phyloP scores from a whole-genome alignment of 2,113 vertebrate genomes.

The Noturus placidus region DNA sequence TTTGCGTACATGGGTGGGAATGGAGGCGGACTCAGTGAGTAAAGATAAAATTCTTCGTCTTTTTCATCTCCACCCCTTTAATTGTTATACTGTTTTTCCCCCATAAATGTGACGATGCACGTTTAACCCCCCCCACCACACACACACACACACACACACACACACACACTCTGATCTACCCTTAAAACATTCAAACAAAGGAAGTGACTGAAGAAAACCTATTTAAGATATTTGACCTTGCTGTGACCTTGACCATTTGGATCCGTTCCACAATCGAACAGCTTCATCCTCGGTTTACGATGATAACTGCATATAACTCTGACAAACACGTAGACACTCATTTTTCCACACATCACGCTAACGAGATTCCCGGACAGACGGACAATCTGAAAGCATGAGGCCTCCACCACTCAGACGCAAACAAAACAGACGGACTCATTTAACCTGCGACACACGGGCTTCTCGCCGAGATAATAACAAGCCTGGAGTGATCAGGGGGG shows the following conservation, averaged over 20 bases:
- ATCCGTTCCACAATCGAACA: background rate
- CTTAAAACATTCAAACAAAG: no score
- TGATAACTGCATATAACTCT: background rate
- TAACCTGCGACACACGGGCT: background rate
- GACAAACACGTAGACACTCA: background rate
- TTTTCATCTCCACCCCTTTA: background rate
- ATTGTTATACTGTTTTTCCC: no score
- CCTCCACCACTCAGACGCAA: background rate
- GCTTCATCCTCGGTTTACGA: no score
- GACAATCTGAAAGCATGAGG: background rate
- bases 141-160: no score
- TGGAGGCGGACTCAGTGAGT: no score
- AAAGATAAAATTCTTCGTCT: no score
- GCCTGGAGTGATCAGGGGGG: no score
- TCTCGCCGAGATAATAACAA: background rate
- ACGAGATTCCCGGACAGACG: background rate
- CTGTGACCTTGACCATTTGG: background rate
- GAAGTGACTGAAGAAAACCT: no score
- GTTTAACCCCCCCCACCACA: background rate
- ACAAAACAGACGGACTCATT: background rate
- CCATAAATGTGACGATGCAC: no score
- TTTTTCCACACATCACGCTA: background rate
- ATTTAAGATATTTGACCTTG: no score
- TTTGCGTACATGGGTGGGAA: no score
- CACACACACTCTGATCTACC: no score